Evolutionary conservation across 1,140 invertebrate genomes (phyloP), one percentile per base, ranked within the genome.

Genomic region (Ips nitidus): DNA sequence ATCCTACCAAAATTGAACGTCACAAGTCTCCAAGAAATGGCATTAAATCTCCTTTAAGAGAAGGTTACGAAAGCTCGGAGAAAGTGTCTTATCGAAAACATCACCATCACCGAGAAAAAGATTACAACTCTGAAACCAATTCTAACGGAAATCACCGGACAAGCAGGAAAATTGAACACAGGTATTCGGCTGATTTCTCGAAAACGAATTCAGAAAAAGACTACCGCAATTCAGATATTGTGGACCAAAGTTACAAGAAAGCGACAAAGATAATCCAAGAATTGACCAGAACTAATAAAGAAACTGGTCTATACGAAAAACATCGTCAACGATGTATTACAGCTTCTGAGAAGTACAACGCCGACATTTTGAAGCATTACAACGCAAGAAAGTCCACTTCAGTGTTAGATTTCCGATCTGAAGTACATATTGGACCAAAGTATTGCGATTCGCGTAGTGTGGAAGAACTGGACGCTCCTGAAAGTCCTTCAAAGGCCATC

Each of bases 121-220:
- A 86, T 74, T 86, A 86, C 75, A 82, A 77, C 71, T 83, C 84
- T 1, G 86, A 86, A 74, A 86, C 84, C 3, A 84, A 85, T 58
- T 84, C 84, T 36, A 82, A 83, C 38, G 81, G 84, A 41, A 61
- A 74, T 1, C 59, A 52, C 1, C 58, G 71, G 41, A 67, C 78
- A 39, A 73, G 74, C 39, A 74, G 75, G 55, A 75, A 69, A 55
- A 42, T 50, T 3, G 75, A 76, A 52, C 63, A 76, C 43, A 45
- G 71, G n/a, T 71, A 74, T 47, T 73, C 71, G 2, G 60, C 55
- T 7, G 71, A 76, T 50, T 72, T 69, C 39, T 57, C 70, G 50
- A 75, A 56, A 68, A 71, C 73, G 41, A 73, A 69, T 56, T 72
- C 71, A 37, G 73, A 77, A 42, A 75, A 67, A 67, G 74, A 73